Evolutionary conservation across 2,888 invertebrate genomes (phyloP).

Genomic region (Sarcophaga carnaria): DNA sequence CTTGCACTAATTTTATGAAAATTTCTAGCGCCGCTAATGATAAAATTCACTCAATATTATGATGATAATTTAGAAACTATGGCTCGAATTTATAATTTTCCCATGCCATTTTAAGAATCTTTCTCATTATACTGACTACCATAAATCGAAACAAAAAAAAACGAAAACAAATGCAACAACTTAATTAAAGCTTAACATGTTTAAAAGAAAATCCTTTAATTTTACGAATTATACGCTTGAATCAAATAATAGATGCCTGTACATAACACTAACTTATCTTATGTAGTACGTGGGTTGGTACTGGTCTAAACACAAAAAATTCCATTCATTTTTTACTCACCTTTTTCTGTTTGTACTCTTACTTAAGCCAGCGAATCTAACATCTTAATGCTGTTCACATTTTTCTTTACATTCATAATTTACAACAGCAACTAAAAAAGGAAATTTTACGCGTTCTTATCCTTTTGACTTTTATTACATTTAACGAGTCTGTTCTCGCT

Average conservation of each 20-base stretch:
- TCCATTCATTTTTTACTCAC: neutral
- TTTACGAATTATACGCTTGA: no score
- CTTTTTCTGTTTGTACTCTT: neutral
- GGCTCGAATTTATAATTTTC: no score
- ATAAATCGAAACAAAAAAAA: neutral
- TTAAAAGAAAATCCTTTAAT: constrained; percentile 14
- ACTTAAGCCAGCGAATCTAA: constrained; percentile 29
- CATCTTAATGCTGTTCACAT: constrained; percentile 48
- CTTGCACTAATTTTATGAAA: no score
- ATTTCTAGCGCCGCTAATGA: no score
- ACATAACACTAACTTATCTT: no score
- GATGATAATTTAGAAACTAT: no score
- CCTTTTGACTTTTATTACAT: constrained; percentile 61
- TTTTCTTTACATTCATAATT: constrained; percentile 51
- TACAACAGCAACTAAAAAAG: constrained; percentile 13
- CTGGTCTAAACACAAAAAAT: neutral
- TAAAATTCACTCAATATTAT: no score
- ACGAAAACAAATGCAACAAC: constrained; percentile 11
- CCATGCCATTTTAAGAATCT: no score
- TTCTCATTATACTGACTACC: neutral
- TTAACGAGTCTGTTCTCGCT: constrained; percentile 35
- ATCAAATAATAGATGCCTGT: no score
- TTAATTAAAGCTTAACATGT: constrained; percentile 23
- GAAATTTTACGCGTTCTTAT: constrained; percentile 55
- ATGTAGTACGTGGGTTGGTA: neutral